Evolutionary conservation across 2,113 vertebrate genomes (phyloP).

Genomic region (Thryonomys swinderianus): DNA sequence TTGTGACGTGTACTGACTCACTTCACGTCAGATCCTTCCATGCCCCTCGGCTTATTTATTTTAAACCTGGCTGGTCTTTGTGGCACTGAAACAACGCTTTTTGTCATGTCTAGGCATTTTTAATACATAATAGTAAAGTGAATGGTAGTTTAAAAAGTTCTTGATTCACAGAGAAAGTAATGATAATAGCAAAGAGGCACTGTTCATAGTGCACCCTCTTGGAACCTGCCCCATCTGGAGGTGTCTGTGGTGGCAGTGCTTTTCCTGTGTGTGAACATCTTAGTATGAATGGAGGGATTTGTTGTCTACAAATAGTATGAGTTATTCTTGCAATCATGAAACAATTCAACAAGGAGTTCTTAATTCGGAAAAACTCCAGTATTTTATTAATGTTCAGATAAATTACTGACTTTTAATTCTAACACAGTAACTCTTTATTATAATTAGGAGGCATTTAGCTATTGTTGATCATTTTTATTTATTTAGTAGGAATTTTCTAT

Average conservation of each 20-base stretch:
- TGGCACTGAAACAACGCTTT: constrained; percentile 23
- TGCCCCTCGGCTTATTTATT: background rate
- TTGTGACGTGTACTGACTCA: background rate
- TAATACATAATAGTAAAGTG: background rate
- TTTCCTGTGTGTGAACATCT: constrained; percentile 50
- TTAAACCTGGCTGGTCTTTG: background rate
- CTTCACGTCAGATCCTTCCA: background rate
- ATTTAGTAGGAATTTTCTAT: constrained; percentile 19
- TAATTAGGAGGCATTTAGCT: constrained; percentile 44
- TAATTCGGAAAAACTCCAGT: constrained; percentile 72
- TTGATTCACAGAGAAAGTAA: constrained; percentile 80
- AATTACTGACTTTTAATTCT: constrained; percentile 52
- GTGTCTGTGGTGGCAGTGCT: constrained; percentile 72
- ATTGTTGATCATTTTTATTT: constrained; percentile 38
- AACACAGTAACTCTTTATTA: background rate
- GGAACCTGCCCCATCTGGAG: constrained; percentile 72
- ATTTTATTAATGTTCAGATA: constrained; percentile 56
- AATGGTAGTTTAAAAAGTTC: constrained; percentile 79
- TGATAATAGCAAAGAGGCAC: constrained; percentile 65
- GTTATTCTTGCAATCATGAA: constrained; percentile 61
- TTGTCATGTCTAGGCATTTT: constrained; percentile 22
- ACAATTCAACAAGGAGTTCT: constrained; percentile 54
- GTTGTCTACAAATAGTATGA: constrained; percentile 33
- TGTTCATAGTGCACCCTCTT: constrained; percentile 44
- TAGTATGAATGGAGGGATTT: constrained; percentile 69